phyloP scores from a whole-genome alignment of 2,797 vertebrate genomes.

The Tamandua tetradactyla region DNA sequence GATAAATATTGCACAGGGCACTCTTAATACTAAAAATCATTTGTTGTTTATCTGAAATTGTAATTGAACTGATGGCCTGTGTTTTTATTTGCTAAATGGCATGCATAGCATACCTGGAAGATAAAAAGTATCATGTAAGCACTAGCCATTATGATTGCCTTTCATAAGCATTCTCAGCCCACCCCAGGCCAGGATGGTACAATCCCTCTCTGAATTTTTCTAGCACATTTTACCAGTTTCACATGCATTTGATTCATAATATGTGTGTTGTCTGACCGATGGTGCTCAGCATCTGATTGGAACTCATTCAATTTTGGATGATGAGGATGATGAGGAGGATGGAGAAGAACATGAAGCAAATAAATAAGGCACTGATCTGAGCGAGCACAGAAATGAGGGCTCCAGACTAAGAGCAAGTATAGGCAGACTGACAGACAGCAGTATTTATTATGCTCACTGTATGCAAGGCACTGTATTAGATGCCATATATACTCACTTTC shows the following conservation, averaged over 20 bases:
- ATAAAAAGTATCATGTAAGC: background rate
- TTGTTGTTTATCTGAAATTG: background rate
- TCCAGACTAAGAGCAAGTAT: rapidly evolving
- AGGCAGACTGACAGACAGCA: background rate
- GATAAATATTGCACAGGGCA: background rate
- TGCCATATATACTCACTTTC: background rate
- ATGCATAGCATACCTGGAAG: background rate
- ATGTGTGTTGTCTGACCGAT: background rate
- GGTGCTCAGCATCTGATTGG: background rate
- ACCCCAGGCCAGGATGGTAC: background rate
- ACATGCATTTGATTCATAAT: background rate
- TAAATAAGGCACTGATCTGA: background rate
- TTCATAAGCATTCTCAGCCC: background rate
- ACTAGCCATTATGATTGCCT: background rate
- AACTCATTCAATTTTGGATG: background rate
- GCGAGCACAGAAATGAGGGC: background rate
- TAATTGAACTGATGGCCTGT: background rate
- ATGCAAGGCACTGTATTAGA: background rate
- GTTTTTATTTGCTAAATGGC: background rate
- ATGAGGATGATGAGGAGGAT: too few relatives aligned
- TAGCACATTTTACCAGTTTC: background rate
- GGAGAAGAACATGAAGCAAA: background rate
- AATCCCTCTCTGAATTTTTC: background rate
- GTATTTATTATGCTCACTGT: background rate
- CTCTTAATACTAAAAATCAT: background rate